phyloP scores from a whole-genome alignment of 1,140 invertebrate genomes.

The Drosophila bocqueti region DNA sequence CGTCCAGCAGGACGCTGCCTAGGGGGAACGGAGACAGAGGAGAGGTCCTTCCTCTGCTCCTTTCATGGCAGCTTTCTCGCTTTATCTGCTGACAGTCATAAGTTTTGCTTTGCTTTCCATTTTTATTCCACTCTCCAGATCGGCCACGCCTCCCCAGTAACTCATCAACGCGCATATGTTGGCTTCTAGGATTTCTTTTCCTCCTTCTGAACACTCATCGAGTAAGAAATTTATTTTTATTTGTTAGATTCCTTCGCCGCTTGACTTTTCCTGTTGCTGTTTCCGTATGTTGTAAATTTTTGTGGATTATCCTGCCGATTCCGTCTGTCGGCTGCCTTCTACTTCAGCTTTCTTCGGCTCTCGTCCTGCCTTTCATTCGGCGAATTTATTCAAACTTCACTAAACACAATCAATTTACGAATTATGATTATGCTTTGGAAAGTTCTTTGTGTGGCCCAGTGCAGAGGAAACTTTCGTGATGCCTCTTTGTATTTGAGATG shows the following conservation, averaged over 20 bases:
- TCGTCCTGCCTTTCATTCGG: conserved; percentile 40
- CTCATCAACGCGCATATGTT: conserved; percentile 82
- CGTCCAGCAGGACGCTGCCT: conserved; percentile 15
- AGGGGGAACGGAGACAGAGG: background rate
- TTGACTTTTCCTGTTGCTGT: conserved; percentile 80
- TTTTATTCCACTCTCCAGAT: conserved; percentile 76
- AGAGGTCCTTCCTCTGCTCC: conserved; percentile 7
- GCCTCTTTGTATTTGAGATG: background rate
- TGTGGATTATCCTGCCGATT: conserved; percentile 79
- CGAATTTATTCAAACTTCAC: conserved; percentile 83
- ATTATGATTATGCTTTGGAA: conserved; percentile 74
- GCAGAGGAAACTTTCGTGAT: conserved; percentile 31
- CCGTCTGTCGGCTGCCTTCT: conserved; percentile 39
- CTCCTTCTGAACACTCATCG: conserved; percentile 15
- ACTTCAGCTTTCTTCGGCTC: conserved; percentile 3
- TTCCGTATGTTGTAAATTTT: conserved; percentile 83
- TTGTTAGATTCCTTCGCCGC: conserved; percentile 69
- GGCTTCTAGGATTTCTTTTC: conserved; percentile 25
- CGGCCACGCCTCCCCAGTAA: conserved; percentile 45
- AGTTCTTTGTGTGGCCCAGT: conserved; percentile 39
- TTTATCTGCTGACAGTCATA: conserved; percentile 82
- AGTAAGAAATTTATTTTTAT: conserved; percentile 80
- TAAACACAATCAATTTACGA: conserved; percentile 84
- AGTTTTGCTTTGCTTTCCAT: conserved; percentile 83
- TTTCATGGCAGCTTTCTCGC: conserved; percentile 68